Evolutionary conservation across 1,140 invertebrate genomes (phyloP).

Genomic region (Augochlora pura): DNA sequence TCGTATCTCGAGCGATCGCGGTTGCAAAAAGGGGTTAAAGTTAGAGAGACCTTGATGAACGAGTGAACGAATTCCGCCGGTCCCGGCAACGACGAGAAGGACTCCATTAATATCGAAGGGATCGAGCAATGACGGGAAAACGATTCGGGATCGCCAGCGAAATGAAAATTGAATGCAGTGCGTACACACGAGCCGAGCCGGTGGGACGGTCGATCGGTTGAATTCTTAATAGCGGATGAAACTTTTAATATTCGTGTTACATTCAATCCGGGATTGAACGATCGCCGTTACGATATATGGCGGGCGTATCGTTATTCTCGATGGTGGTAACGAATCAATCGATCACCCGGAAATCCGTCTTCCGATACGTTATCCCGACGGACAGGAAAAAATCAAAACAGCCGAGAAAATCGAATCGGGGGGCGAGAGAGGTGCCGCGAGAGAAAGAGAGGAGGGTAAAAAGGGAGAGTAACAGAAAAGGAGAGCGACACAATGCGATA

Average conservation of each 20-base stretch:
- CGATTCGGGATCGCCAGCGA: neutral
- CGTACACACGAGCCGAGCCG: neutral
- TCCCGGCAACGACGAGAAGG: neutral
- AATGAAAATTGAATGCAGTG: neutral
- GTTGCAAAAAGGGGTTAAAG: conserved; percentile 11
- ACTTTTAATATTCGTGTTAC: neutral
- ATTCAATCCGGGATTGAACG: neutral
- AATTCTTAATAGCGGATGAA: neutral
- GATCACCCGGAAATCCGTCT: conserved; percentile 33
- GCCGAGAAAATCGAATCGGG: conserved; percentile 2
- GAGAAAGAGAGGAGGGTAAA: too few species aligned
- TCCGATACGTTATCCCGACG: conserved; percentile 15
- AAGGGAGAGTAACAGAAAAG: too few species aligned
- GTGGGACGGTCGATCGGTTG: neutral
- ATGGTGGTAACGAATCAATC: conserved; percentile 26
- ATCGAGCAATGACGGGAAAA: neutral
- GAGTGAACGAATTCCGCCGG: conserved; percentile 6
- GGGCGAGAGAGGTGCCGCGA: too few species aligned
- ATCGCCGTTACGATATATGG: neutral
- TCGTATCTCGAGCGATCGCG: too few species aligned
- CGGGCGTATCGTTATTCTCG: conserved; percentile 1
- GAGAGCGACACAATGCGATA: too few species aligned
- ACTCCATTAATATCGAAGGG: conserved; percentile 40
- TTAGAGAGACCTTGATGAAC: conserved; percentile 6
- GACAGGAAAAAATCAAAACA: neutral